Conservation (phyloP, 2,888 invertebrate genomes). For the Caenorhabditis uteleia region DNA sequence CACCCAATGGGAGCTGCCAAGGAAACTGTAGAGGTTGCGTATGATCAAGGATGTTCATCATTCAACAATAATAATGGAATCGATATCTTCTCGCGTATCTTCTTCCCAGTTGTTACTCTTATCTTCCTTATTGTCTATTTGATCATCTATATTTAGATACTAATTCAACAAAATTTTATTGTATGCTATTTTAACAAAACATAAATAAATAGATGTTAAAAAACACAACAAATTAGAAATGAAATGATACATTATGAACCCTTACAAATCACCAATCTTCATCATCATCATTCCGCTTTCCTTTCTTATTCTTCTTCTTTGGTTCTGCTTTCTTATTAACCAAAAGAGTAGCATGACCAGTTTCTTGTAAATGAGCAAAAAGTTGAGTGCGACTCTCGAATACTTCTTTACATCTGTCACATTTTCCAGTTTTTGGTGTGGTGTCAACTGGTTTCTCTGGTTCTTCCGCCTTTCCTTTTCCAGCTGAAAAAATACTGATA, state of each 20-base stretch:
- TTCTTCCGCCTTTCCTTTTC: slow-evolving; percentile 13
- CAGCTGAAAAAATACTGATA: slow-evolving; percentile 16
- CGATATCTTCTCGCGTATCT: slow-evolving; percentile 61
- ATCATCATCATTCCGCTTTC: slow-evolving; percentile 6
- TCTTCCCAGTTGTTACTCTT: slow-evolving; percentile 62
- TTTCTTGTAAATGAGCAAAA: slow-evolving; percentile 72
- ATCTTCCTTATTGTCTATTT: slow-evolving; percentile 61
- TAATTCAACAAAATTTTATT: background rate
- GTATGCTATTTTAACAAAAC: background rate
- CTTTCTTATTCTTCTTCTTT: slow-evolving; percentile 27
- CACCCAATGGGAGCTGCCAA: slow-evolving; percentile 47
- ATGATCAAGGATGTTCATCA: slow-evolving; percentile 46
- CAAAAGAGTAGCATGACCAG: slow-evolving; percentile 70
- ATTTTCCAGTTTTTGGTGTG: slow-evolving; percentile 53
- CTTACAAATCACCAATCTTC: slow-evolving; percentile 4
- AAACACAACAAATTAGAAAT: background rate
- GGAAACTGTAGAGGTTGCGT: slow-evolving; percentile 45
- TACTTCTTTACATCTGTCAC: slow-evolving; percentile 70
- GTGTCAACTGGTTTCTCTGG: background rate
- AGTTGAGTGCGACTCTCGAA: slow-evolving; percentile 71
- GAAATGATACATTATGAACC: too few species aligned
- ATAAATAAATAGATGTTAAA: background rate
- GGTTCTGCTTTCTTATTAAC: slow-evolving; percentile 32
- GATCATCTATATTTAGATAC: slow-evolving; percentile 49
- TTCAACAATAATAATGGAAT: slow-evolving; percentile 56